Percentiles rank a stretch among this genome's conserved stretches.
These are phyloP conservation scores for Copidosoma floridanum DNA, from an alignment of 1,140 invertebrate species.

Conservation along the genomic window DNA sequence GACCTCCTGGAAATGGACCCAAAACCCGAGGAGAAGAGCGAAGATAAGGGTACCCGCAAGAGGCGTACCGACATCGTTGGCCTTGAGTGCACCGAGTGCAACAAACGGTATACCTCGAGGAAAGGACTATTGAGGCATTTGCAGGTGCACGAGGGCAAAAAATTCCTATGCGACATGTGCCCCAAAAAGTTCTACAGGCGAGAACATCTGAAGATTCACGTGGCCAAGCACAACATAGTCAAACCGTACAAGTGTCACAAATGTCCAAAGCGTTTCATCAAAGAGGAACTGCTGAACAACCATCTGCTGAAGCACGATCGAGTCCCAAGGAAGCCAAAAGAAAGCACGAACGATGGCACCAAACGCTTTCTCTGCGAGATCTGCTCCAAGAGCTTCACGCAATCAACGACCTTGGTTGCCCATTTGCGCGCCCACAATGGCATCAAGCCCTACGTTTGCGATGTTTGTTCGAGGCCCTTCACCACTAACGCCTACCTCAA, in stretches of 20 bases:
- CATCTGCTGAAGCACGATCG: constrained; percentile 60
- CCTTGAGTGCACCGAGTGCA: constrained; percentile 58
- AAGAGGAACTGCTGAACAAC: constrained; percentile 54
- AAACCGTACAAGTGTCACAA: constrained; percentile 55
- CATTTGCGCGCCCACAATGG: constrained; percentile 64
- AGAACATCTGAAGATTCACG: constrained; percentile 59
- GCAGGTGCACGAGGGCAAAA: constrained; percentile 66
- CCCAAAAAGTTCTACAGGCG: constrained; percentile 67
- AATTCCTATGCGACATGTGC: constrained; percentile 66
- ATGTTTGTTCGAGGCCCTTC: constrained; percentile 63
- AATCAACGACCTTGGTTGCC: constrained; percentile 54
- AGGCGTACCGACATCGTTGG: constrained; percentile 54
- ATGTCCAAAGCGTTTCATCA: constrained; percentile 55
- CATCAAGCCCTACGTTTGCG: constrained; percentile 66
- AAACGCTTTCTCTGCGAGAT: constrained; percentile 70
- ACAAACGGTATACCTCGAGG: constrained; percentile 65
- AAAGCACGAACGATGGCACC: constrained; percentile 62
- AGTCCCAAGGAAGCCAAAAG: constrained; percentile 58
- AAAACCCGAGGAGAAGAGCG: constrained; percentile 41
- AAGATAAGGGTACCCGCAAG: constrained; percentile 45
- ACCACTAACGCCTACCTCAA: constrained; percentile 56
- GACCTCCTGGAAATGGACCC: constrained; percentile 51
- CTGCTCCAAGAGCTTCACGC: constrained; percentile 62
- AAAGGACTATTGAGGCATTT: constrained; percentile 62
- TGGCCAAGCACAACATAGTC: constrained; percentile 55